Base-by-base conservation (phyloP, 1,140 invertebrate species). In the Drosophila nigrodunni region DNA sequence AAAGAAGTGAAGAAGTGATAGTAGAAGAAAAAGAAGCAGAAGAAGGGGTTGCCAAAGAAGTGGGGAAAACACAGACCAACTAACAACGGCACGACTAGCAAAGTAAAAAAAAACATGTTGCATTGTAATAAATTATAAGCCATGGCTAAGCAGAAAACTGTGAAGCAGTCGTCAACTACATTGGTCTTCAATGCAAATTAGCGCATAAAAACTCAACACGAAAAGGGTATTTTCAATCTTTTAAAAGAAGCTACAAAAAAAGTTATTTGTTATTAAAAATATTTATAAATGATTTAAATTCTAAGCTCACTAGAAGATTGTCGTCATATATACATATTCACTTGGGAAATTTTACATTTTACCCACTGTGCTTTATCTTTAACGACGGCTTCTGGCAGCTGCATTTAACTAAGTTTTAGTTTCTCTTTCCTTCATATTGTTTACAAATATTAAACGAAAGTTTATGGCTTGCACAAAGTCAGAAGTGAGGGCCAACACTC, bases 71-170 rank as follows among this genome's bases (percentile, higher is more conserved):
- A 30, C 35, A 34, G 46, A 43, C 54, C 43, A 43, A 49, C 69
- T 57, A 71, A 86, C 18, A 21, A 78, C 57, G 79, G 82, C 82
- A 87, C 82, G 82, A 87, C 83, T 87, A 88, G 62, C 80, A 79
- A 82, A 68, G 66, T 65, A 30, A 30, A 30, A 30, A 30, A 30
- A 30, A 30, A 74, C 73, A 68, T 67, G 83, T 66, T 78, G 75
- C 77, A 74, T 72, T 77, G 81, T 88, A 83, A 87, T 87, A 87
- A 87, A 88, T 87, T 87, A 87, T 88, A 80, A 78, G 77, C 83
- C 83, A 74, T 74, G 77, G 80, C 79, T 88, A 79, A 79, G 57
- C 68, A 74, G 71, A 57, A 68, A 74, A 74, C 71, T 61, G 49
- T 69, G 55, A 74, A 74, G 57, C 65, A 68, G 70, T 64, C 52